phyloP scores from a whole-genome alignment of 2,797 vertebrate species.

The Thunnus albacares region DNA sequence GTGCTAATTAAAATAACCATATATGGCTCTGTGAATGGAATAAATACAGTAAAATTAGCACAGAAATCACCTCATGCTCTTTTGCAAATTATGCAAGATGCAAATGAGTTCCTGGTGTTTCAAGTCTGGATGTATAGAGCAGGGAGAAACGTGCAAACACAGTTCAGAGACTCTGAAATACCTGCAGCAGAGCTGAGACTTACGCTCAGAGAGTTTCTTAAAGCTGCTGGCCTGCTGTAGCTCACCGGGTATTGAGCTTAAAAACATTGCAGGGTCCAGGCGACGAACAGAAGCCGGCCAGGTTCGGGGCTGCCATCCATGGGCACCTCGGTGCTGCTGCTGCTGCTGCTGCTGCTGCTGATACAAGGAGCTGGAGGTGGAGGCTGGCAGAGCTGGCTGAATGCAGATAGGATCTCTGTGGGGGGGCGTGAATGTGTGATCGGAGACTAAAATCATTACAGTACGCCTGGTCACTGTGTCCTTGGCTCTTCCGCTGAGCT shows the following conservation, averaged over 20 bases:
- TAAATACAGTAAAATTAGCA: constrained; percentile 14
- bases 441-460: constrained; percentile 88
- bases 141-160: constrained; percentile 9
- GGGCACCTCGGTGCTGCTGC: constrained; percentile 20
- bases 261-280: constrained; percentile 30
- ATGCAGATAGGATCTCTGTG: constrained; percentile 83
- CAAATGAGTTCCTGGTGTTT: constrained; percentile 38
- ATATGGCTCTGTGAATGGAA: constrained; percentile 4
- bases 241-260: constrained; percentile 14
- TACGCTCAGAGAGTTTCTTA: constrained; percentile 11
- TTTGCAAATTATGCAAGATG: constrained; percentile 36
- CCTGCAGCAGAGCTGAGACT: constrained; percentile 35
- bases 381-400: constrained; percentile 74
- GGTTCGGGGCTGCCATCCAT: constrained; percentile 39
- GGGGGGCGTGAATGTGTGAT: constrained; percentile 83
- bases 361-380: constrained; percentile 62
- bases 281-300: constrained; percentile 38
- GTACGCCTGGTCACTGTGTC: constrained; percentile 85
- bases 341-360: constrained; percentile 38
- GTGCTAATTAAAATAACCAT: constrained; percentile 45
- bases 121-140: constrained; percentile 16
- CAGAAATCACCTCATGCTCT: constrained; percentile 11
- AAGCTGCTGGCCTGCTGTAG: constrained; percentile 32
- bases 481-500: constrained; percentile 83
- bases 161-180: constrained; percentile 33